These are phyloP conservation scores for Brienomyrus longianalis DNA, from an alignment of 2,113 vertebrate species.

Conservation along the genomic window DNA sequence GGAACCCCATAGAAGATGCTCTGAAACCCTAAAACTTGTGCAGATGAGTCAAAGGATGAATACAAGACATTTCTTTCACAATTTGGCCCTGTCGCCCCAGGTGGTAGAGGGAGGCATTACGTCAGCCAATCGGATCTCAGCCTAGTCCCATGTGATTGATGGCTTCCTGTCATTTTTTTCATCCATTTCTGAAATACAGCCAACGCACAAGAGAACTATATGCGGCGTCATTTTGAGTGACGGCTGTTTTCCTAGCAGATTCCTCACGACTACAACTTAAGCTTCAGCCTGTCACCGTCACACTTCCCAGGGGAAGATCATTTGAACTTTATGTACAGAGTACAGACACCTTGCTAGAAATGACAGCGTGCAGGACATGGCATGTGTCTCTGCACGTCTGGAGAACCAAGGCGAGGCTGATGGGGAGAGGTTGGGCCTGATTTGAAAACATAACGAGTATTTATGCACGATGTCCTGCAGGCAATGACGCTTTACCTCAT, in stretches of 20 bases:
- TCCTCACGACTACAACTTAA: slow-evolving; percentile 17
- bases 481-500: background rate
- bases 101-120: background rate
- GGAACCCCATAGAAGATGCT: background rate
- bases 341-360: background rate
- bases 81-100: background rate
- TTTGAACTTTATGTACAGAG: slow-evolving; percentile 8
- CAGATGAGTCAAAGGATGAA: background rate
- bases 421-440: background rate
- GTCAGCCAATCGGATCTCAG: background rate
- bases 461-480: background rate
- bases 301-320: background rate
- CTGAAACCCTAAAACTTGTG: background rate
- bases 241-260: background rate
- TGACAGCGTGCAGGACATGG: background rate
- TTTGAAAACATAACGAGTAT: background rate
- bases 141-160: background rate
- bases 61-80: background rate
- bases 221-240: background rate
- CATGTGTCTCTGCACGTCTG: background rate
- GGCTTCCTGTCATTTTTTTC: slow-evolving; percentile 5
- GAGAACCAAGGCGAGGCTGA: background rate
- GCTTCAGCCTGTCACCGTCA: slow-evolving; percentile 23
- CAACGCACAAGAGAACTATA: background rate
- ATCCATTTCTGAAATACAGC: background rate